Base-by-base conservation (phyloP, 1,140 invertebrate species). In the Musca domestica region DNA sequence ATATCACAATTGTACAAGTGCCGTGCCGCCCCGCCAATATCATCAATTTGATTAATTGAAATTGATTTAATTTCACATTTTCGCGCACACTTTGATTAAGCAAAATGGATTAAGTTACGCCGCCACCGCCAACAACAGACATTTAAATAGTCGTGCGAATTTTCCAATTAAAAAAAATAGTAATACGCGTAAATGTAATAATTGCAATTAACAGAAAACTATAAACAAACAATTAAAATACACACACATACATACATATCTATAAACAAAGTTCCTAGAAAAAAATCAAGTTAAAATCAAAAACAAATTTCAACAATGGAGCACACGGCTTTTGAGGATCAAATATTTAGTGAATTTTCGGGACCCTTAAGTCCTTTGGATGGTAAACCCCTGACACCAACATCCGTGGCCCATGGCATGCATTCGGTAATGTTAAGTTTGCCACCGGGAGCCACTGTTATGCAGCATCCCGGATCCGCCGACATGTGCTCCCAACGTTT, bases 281-380 rank as follows among this genome's bases (percentile, higher is more conserved):
- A 9, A 41, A 5, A 41, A 41, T 10, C 10, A 7, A 41, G 2
- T 41, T 41, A 5, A 30, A 30, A 30, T 4, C 9, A 30, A 30
- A 30, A 30, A 41, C 6, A 41, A 41, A 5, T 2, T 10, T 12
- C 12, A n/a, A 58, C 2, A 5, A 91, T 91, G 89, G 90, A 91
- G 78, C 88, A 89, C 74, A 86, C 86, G 54, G 85, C 87, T 27
- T 92, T 91, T 82, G 91, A 92, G 74, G 90, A 92, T 76, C 87
- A 89, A 71, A 88, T 90, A 73, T 92, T 92, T 76, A 84, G 85
- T 68, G 90, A 93, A 75, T 92, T 91, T 78, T 71, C 74, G 47
- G 75, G 76, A 49, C 75, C 76, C 3, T 54, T 82, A 12, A 78
- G 81, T 71, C 76, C 81, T 2, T 66, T 82, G 56, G 81, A 77